Evolutionary conservation across 2,113 vertebrate species (phyloP).

Genomic region (Merops nubicus): DNA sequence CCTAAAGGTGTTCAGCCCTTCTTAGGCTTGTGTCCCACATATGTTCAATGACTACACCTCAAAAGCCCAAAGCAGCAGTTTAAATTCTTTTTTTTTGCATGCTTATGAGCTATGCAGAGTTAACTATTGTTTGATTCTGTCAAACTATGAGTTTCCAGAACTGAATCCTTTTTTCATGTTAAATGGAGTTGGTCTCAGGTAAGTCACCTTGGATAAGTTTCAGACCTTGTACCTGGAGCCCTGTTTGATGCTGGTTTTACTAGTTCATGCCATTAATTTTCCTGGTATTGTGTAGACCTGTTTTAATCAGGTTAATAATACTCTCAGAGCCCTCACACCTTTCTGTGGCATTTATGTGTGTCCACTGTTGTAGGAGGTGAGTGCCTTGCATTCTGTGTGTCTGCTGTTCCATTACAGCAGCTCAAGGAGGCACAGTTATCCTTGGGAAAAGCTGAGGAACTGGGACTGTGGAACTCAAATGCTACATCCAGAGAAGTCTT

Average conservation of each 20-base stretch:
- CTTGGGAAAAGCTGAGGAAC: not conserved
- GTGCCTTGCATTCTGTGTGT: not conserved
- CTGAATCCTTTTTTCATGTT: not conserved
- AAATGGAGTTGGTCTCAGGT: not conserved
- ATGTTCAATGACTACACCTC: not conserved
- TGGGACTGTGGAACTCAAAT: not conserved
- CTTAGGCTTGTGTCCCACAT: not conserved
- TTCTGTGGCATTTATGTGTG: not conserved
- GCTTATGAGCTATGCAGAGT: not conserved
- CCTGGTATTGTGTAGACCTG: not conserved
- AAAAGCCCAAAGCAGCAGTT: not conserved
- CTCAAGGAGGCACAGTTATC: not conserved
- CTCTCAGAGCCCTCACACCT: not conserved
- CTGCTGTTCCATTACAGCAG: not conserved
- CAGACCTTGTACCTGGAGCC: not conserved
- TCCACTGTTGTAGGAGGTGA: not conserved
- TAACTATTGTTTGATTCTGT: not conserved
- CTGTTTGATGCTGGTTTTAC: not conserved
- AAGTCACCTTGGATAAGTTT: not conserved
- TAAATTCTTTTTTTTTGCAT: not conserved
- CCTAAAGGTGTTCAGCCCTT: not conserved
- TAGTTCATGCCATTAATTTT: not conserved
- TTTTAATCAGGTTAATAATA: not conserved
- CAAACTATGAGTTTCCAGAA: not conserved
- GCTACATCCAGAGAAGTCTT: not conserved